Base-by-base conservation (phyloP, 2,113 vertebrate species). In the Morone chrysops region DNA sequence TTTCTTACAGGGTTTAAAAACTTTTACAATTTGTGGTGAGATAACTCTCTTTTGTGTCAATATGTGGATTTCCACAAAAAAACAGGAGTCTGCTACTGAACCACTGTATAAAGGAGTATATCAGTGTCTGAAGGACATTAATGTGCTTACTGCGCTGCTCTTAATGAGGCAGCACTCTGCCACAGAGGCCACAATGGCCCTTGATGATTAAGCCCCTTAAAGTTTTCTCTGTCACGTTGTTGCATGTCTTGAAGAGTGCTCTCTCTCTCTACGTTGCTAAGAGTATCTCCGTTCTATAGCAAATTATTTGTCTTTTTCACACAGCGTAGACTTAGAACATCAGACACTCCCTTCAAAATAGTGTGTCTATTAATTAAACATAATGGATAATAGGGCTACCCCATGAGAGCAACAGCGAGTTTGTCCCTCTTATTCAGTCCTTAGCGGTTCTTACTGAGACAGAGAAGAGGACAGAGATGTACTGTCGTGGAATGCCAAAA, bases 81-180 rank as follows among this genome's bases (percentile, higher is more conserved):
- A 68, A 72, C 14, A 68, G 51, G 38, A 57, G 62, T 75, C 57
- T 31, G 47, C 76, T 65, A 41, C 72, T 65, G 81, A 72, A 50
- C 71, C 43, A 45, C 38, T 65, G 61, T 65, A 69, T 77, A 47
- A 80, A 75, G 53, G 48, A 56, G 72, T 40, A 67, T 78, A 80
- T 80, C 53, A 14, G 78, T 54, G 73, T 77, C 81, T 90, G 83
- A 81, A 80, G 81, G 83, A 78, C 71, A 83, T 78, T 78, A 75
- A 90, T 81, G 76, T 81, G 87, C 75, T 90, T 68, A 88, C 80
- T 57, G 57, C 3, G 47, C 61, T 38, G 62, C 53, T 87, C 69
- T 70, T 92, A 90, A 90, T 89, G 82, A 91, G 86, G 73, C 76
- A 67, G 75, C 81, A 16, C 84, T 77, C 83, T 56, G 57, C 87